Base-by-base conservation (phyloP, 2,113 vertebrate genomes). In the Cyanoliseus patagonus region DNA sequence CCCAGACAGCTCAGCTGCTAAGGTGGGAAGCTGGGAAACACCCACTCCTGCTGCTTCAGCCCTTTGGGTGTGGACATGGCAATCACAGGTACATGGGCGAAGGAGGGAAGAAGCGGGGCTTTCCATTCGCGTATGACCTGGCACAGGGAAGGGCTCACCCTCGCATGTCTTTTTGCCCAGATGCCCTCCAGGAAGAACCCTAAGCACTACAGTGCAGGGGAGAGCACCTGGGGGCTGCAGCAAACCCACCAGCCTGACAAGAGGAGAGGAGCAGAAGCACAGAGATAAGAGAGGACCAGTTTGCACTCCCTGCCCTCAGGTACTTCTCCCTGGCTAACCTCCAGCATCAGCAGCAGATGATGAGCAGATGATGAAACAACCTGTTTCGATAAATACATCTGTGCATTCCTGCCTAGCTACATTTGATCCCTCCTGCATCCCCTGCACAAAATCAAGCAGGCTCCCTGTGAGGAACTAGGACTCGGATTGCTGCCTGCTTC, bases 81-180 rank as follows among this genome's bases (percentile, higher is more conserved):
- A 19, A 66, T 63, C 10, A 28, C 18, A 22, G 37, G 13, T 39
- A 46, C 17, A 35, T 0, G 0, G 3, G 19, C 16, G 13, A 27
- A 51, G 47, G 61, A 51, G 10, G 49, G 33, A 20, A 88, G 61
- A 75, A 77, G 4, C 20, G 35, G 3, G 4, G 13, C 7, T 82
- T 87, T 68, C 35, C 22, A 10, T 46, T 67, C 16, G 16, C 0
- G 0, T 15, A 3, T 24, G 30, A 51, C 33, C 35, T 37, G 35
- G 5, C 66, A 14, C 24, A 41, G 18, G 52, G 16, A 2, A 87
- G 15, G 7, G 2, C 7, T 83, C n/a, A 8, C 14, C 46, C 33
- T 4, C 5, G 6, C 17, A 33, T 11, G 19, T 55, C 47, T 7
- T 61, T 68, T 62, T 79, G 44, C 39, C 70, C 52, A 27, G 41